A percentile compares a stretch with the other conserved stretches of the same genome.
These are phyloP conservation scores for Arvicanthis niloticus DNA, from an alignment of 2,113 vertebrate genomes.

Conservation along the genomic window DNA sequence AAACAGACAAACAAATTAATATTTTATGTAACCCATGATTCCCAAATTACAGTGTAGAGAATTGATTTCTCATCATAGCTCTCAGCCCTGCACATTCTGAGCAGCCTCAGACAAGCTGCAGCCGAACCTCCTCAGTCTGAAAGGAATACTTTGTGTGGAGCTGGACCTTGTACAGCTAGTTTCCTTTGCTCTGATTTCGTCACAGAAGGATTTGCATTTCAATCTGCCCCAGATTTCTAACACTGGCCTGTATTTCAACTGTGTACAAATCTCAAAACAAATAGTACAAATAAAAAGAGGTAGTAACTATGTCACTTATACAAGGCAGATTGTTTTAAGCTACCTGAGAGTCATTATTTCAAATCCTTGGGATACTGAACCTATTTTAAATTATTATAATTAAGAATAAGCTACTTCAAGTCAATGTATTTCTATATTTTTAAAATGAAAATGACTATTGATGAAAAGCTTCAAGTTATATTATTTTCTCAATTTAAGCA, in stretches of 20 bases:
- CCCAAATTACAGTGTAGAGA: conserved; percentile 10
- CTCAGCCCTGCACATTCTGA: conserved; percentile 46
- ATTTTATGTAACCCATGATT: not conserved
- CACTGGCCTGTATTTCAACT: conserved; percentile 56
- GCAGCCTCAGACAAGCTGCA: conserved; percentile 48
- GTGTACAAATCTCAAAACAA: conserved; percentile 38
- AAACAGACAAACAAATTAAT: conserved; percentile 50
- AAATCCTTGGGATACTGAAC: not conserved
- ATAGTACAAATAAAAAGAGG: conserved; percentile 51
- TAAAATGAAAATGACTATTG: conserved; percentile 6
- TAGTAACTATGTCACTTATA: conserved; percentile 32
- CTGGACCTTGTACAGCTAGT: conserved; percentile 50
- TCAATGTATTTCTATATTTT: conserved; percentile 4
- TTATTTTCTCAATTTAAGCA: conserved; percentile 13
- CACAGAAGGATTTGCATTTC: conserved; percentile 45
- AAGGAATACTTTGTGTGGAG: conserved; percentile 5
- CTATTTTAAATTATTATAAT: conserved; percentile 38
- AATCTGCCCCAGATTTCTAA: conserved; percentile 64
- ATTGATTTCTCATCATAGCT: conserved; percentile 41
- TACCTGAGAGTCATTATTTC: conserved; percentile 27
- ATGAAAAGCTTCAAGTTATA: not conserved
- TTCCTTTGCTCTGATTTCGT: conserved; percentile 55
- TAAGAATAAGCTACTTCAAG: conserved; percentile 8
- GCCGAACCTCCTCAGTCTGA: conserved; percentile 39
- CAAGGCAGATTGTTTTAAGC: not conserved